Base-by-base conservation (phyloP, 1,140 invertebrate species). In the Lordiphosa stackelbergi region DNA sequence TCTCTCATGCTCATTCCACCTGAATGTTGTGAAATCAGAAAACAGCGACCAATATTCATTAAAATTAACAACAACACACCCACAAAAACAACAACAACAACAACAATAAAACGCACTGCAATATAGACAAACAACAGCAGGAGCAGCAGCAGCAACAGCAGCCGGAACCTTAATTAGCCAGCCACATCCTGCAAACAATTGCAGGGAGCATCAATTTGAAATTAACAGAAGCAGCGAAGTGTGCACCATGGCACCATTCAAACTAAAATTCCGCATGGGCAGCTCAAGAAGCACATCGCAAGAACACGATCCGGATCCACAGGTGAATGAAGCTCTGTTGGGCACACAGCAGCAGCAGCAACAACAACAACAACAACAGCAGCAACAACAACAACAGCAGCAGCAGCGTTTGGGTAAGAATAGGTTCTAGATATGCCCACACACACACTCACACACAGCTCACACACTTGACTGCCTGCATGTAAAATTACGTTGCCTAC, bases 251-350 rank as follows among this genome's bases (percentile, higher is more conserved):
- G 86, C 87, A 34, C 87, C 87, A 12, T 88, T 88, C 47, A 88
- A 88, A 57, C 69, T 88, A 7, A 88, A 88, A 63, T 88, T 88
- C 68, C 87, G 87, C 46, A 88, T 87, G 85, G 87, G 86, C 45
- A 69, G 86, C 54, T 88, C 86, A n/a, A 66, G 87, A 12, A 88
- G 84, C 49, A 85, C 85, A 46, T 88, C 87, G 47, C 87, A 88
- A 66, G 87, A 88, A 66, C 84, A 79, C 41, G 87, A 88, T 70
- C 68, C 81, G 24, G 87, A 88, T 48, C 85, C 86, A 38, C 83
- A 85, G 28, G 84, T 84, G 35, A 87, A 79, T 45, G 86, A 87
- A 47, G 81, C 86, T 5, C 64, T 87, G 9, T 59, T 88, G 19
- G 77, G 73, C 40, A 45, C 70, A 47, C 74, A 79, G 36, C 59